These are phyloP conservation scores for Polyploca ridens DNA, from an alignment of 2,888 invertebrate genomes.

Conservation along the genomic window DNA sequence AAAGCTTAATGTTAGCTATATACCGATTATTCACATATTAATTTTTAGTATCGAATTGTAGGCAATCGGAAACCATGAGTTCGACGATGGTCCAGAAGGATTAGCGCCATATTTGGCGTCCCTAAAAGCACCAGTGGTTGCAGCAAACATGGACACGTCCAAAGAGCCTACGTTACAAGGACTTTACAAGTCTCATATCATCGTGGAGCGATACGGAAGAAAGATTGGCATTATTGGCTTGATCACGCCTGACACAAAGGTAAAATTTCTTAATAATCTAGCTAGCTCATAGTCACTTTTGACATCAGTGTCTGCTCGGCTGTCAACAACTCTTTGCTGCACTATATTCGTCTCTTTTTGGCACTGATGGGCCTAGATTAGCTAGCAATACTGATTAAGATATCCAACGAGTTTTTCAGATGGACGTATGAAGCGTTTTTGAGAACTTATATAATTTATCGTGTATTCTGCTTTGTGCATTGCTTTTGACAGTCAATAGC, in stretches of 20 bases:
- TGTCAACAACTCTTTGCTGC: too few species aligned
- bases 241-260: conserved; percentile 87
- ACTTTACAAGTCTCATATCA: conserved; percentile 86
- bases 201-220: conserved; percentile 86
- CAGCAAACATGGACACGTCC: conserved; percentile 89
- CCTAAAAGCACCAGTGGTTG: conserved; percentile 88
- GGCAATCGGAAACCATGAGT: conserved; percentile 95
- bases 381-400: too few species aligned
- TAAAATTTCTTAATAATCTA: conserved; percentile 37
- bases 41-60: conserved; percentile 57
- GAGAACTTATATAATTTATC: too few species aligned
- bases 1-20: too few species aligned
- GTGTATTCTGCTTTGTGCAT: too few species aligned
- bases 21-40: background rate
- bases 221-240: conserved; percentile 93
- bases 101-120: conserved; percentile 88
- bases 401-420: too few species aligned
- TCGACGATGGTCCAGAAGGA: conserved; percentile 90
- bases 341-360: too few species aligned
- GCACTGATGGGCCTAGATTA: too few species aligned
- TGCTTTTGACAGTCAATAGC: too few species aligned
- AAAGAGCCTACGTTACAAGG: conserved; percentile 87
- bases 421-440: too few species aligned
- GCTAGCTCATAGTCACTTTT: too few species aligned
- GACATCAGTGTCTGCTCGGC: too few species aligned